Base-by-base conservation (phyloP, 2,888 invertebrate genomes). In the Nezara viridula region DNA sequence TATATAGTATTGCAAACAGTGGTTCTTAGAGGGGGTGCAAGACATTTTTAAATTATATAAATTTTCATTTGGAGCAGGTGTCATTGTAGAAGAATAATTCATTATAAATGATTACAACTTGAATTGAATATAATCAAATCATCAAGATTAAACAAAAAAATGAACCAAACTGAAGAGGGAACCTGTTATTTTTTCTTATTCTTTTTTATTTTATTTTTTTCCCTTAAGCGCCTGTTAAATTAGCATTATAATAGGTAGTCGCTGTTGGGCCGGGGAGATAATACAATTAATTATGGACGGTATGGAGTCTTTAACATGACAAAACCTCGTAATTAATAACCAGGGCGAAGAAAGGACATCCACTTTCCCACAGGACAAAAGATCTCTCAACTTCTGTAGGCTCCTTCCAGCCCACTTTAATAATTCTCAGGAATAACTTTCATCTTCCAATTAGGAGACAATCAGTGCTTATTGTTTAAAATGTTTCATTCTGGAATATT, bases 261-360 rank as follows among this genome's bases (percentile, higher is more conserved):
- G 21, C 44, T 40, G 44, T 37, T 24, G 2, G 81, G 44, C 1
- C 4, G 44, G 40, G 40, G 44, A 81, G 81, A 81, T 81, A 81
- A 81, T 81, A 81, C 47, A 81, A 81, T 81, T 81, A 81, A 81
- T 81, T 81, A 81, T 44, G n/a, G 81, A 81, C n/a, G 81, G 81
- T 52, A 40, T 40, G 40, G 60, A n/a, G 40, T 60, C 21, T 40
- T 86, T 86, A 86, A 86, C 86, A 86, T 86, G 86, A 86, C 86
- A 86, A 86, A 86, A 86, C 86, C 32, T 27, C 2, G 86, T 40
- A 86, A 86, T 86, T 86, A 86, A 86, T 86, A 86, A 86, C 37
- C 40, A 32, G 7, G 9, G 9, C 19, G 7, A 52, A 52, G 49
- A 86, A 52, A 44, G 40, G 86, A 37, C 40, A 24, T 40, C 40